Percentiles rank a stretch among this genome's conserved stretches.
phyloP scores from a whole-genome alignment of 2,888 invertebrate species.

The Drosophila mercatorum region DNA sequence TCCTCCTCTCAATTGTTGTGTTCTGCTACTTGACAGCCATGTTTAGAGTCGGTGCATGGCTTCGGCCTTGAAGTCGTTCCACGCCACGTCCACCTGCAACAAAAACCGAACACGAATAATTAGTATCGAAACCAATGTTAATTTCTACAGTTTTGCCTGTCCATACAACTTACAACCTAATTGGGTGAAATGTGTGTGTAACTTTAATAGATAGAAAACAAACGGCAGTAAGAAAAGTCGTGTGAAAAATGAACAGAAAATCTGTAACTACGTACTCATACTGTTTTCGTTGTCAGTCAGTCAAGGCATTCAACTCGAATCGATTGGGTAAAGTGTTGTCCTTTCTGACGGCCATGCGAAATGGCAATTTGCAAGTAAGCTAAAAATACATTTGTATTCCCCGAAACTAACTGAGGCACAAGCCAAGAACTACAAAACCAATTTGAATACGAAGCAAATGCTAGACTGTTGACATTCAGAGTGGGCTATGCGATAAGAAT shows the following conservation, averaged over 20 bases:
- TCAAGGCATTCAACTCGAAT: slow-evolving; percentile 2
- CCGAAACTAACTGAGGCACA: neutral
- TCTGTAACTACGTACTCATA: slow-evolving; percentile 1
- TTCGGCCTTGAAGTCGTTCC: slow-evolving; percentile 21
- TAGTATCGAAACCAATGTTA: neutral
- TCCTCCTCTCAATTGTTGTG: slow-evolving; percentile 20
- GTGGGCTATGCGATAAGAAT: neutral
- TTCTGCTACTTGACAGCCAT: slow-evolving; percentile 46
- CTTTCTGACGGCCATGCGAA: neutral
- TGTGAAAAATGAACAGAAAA: slow-evolving; percentile 18
- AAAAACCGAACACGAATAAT: neutral
- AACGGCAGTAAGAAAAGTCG: slow-evolving; percentile 14
- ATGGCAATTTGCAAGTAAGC: neutral
- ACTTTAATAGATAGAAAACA: slow-evolving; percentile 7
- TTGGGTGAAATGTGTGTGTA: slow-evolving; percentile 16
- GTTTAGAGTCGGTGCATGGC: slow-evolving; percentile 26
- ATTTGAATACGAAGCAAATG: slow-evolving; percentile 2
- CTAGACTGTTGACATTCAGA: neutral
- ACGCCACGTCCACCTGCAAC: slow-evolving; percentile 44
- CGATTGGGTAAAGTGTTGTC: neutral
- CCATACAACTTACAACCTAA: slow-evolving; percentile 18
- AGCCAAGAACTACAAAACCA: neutral
- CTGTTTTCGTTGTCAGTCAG: slow-evolving; percentile 1
- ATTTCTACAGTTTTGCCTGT: neutral
- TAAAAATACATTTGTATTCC: neutral